Percentiles rank a stretch among this genome's conserved stretches.
phyloP scores from a whole-genome alignment of 2,797 vertebrate genomes.

The Parotocinclus haroldoi region DNA sequence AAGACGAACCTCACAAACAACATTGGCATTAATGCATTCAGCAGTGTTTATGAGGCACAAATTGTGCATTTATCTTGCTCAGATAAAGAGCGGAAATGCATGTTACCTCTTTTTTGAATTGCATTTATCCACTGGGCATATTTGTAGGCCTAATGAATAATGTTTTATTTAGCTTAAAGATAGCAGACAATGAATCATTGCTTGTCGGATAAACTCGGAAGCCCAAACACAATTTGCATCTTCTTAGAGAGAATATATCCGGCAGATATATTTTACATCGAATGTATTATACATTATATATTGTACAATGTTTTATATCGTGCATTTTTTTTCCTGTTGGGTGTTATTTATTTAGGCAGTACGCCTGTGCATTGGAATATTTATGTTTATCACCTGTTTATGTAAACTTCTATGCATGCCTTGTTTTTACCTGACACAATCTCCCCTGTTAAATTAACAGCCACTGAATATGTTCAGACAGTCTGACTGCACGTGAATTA shows the following conservation, averaged over 20 bases:
- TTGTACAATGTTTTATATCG: slow-evolving; percentile 3
- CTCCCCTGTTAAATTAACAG: no score
- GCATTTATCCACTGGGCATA: slow-evolving; percentile 32
- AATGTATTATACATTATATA: no score
- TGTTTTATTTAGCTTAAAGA: slow-evolving; percentile 42
- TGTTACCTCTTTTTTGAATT: slow-evolving; percentile 34
- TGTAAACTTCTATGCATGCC: background rate
- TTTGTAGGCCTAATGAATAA: slow-evolving; percentile 41
- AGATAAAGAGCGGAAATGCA: slow-evolving; percentile 35
- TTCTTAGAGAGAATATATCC: slow-evolving; percentile 29
- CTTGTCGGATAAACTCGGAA: slow-evolving; percentile 25
- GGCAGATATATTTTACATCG: slow-evolving; percentile 35
- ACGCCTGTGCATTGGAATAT: background rate
- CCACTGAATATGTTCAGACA: no score
- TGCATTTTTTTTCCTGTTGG: slow-evolving; percentile 10
- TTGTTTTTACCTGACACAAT: no score
- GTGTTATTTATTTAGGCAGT: slow-evolving; percentile 1
- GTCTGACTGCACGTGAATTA: no score
- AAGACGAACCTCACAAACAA: slow-evolving; percentile 33
- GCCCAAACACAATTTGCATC: slow-evolving; percentile 30
- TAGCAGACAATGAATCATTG: slow-evolving; percentile 31
- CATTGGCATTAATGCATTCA: slow-evolving; percentile 38
- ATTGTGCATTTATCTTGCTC: slow-evolving; percentile 34
- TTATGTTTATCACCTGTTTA: slow-evolving; percentile 26
- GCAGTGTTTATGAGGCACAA: slow-evolving; percentile 33